Conservation (phyloP, 2,888 invertebrate genomes). For the Fissipunctia ypsillon region DNA sequence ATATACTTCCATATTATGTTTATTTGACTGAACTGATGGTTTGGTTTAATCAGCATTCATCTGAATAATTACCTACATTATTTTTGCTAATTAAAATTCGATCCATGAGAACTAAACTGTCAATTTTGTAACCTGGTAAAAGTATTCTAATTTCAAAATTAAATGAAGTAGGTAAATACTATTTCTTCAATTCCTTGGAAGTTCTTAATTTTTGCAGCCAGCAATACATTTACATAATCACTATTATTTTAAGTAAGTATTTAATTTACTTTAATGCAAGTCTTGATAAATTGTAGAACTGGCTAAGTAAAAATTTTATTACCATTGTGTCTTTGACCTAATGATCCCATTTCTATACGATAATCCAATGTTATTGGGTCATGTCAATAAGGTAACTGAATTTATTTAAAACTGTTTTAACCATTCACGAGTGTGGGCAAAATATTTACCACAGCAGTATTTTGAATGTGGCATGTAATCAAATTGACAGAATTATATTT, state of each 20-base stretch:
- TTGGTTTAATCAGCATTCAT: neutral
- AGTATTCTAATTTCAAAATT: constrained; percentile 14
- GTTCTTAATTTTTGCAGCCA: neutral
- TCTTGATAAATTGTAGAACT: neutral
- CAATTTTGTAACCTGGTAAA: neutral
- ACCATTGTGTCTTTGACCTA: constrained; percentile 1
- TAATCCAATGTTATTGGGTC: constrained; percentile 19
- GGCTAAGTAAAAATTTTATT: neutral
- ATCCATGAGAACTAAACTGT: neutral
- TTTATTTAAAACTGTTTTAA: neutral
- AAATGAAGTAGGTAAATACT: neutral
- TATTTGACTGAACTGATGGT: constrained; percentile 1
- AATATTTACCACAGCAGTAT: too few relatives aligned
- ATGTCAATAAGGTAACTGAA: constrained; percentile 13
- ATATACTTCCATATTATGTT: neutral
- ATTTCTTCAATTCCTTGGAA: neutral
- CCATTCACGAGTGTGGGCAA: too few relatives aligned
- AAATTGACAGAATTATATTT: too few relatives aligned
- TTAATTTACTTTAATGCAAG: neutral
- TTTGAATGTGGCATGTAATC: too few relatives aligned
- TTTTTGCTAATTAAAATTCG: neutral
- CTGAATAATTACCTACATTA: neutral
- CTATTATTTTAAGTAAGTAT: too few relatives aligned
- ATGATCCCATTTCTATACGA: constrained; percentile 27
- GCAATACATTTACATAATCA: too few relatives aligned